Evolutionary conservation across 2,797 vertebrate genomes (phyloP).

Genomic region (Parauchenoglanis punctatus): DNA sequence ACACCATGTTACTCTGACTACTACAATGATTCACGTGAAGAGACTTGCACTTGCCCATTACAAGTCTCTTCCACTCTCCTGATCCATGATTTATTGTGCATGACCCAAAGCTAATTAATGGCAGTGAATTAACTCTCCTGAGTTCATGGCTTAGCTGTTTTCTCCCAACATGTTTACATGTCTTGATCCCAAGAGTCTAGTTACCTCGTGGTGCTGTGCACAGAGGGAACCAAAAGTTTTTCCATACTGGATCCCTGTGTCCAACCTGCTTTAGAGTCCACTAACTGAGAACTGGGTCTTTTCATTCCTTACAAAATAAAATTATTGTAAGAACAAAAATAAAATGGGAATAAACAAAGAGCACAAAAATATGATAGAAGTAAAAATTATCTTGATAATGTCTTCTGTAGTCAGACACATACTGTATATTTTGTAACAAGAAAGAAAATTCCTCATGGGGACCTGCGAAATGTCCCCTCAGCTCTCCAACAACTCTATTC

Average conservation of each 20-base stretch:
- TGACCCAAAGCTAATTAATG: conserved; percentile 14
- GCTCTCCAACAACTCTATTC: neutral
- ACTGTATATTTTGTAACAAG: neutral
- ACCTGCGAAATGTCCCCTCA: neutral
- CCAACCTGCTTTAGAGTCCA: conserved; percentile 4
- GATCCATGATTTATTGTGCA: conserved; percentile 6
- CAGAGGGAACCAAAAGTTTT: conserved; percentile 21
- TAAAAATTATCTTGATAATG: neutral
- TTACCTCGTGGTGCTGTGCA: conserved; percentile 46
- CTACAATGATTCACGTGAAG: neutral
- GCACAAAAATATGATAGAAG: neutral
- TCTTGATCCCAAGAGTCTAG: conserved; percentile 49
- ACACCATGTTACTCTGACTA: neutral
- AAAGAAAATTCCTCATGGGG: neutral
- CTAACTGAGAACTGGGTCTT: conserved; percentile 13
- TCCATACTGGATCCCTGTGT: conserved; percentile 11
- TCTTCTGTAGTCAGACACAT: neutral
- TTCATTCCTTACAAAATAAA: neutral
- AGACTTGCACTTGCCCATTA: neutral
- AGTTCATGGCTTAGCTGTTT: conserved; percentile 20
- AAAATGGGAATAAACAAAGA: neutral
- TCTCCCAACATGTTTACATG: conserved; percentile 50
- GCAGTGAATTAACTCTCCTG: conserved; percentile 18
- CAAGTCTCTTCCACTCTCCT: neutral
- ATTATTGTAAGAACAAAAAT: neutral